Conservation (phyloP, 2,888 invertebrate genomes). For the Alcis repandata region DNA sequence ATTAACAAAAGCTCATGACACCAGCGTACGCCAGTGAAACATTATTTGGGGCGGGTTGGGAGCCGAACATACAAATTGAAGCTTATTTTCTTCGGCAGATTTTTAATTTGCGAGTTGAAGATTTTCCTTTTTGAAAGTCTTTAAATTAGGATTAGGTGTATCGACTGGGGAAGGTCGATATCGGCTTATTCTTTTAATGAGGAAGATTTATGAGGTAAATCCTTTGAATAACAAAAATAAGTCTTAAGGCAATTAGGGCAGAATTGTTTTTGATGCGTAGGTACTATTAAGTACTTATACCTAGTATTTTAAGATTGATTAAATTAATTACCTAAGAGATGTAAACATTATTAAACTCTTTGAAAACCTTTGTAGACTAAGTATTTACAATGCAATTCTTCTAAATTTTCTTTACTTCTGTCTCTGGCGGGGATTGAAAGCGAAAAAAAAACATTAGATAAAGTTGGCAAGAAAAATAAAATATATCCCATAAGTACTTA, state of each 20-base stretch:
- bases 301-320: too few species aligned
- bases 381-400: too few species aligned
- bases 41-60: background rate
- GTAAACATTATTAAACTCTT: too few species aligned
- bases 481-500: too few species aligned
- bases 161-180: background rate
- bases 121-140: background rate
- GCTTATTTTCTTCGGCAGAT: background rate
- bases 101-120: background rate
- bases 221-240: background rate
- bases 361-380: too few species aligned
- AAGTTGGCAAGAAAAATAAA: too few species aligned
- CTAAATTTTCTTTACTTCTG: too few species aligned
- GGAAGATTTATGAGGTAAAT: background rate
- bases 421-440: too few species aligned
- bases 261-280: too few species aligned
- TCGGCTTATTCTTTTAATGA: conserved; percentile 6
- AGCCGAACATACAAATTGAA: background rate
- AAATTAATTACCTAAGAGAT: too few species aligned
- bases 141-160: background rate
- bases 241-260: background rate
- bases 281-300: too few species aligned
- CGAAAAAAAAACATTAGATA: too few species aligned
- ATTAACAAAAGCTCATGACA: background rate
- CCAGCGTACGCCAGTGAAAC: background rate